These are phyloP conservation scores for Gadopsis bispinosus DNA, from an alignment of 2,797 vertebrate genomes.

Conservation along the genomic window DNA sequence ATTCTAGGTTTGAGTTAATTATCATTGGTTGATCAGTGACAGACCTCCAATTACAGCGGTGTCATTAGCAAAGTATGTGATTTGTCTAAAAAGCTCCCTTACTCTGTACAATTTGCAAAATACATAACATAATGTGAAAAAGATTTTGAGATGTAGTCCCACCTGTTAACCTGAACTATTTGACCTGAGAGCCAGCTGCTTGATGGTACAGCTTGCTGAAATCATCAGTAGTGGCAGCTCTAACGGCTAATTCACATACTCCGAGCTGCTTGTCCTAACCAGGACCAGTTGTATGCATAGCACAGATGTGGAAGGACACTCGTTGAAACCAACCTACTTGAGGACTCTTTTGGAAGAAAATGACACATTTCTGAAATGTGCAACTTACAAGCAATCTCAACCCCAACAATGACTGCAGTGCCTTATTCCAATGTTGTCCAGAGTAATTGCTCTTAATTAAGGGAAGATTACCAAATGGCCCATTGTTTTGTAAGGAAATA, in stretches of 20 bases:
- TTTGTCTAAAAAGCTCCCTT: conserved; percentile 28
- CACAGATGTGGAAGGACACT: conserved; percentile 26
- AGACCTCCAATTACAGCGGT: conserved; percentile 55
- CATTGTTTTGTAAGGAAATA: conserved; percentile 11
- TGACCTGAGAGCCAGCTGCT: conserved; percentile 30
- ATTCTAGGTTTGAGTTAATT: conserved; percentile 61
- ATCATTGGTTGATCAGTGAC: conserved; percentile 57
- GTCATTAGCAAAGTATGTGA: conserved; percentile 39
- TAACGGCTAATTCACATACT: conserved; percentile 31
- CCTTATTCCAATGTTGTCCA: not conserved
- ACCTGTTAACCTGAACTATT: conserved; percentile 36
- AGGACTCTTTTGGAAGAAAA: conserved; percentile 4
- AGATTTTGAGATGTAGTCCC: not conserved
- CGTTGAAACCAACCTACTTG: conserved; percentile 20
- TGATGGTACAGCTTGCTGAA: conserved; percentile 22
- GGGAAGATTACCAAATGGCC: conserved; percentile 15
- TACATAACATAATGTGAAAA: conserved; percentile 7
- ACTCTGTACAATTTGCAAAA: conserved; percentile 24
- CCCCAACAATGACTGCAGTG: not conserved
- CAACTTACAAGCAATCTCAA: not conserved
- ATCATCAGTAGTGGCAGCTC: conserved; percentile 20
- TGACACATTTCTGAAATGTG: conserved; percentile 7
- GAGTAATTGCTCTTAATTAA: conserved; percentile 10
- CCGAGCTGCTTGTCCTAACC: conserved; percentile 20
- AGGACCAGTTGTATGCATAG: conserved; percentile 3